These are phyloP conservation scores for Ctenodactylus gundi DNA, from an alignment of 2,113 vertebrate genomes.

Conservation along the genomic window DNA sequence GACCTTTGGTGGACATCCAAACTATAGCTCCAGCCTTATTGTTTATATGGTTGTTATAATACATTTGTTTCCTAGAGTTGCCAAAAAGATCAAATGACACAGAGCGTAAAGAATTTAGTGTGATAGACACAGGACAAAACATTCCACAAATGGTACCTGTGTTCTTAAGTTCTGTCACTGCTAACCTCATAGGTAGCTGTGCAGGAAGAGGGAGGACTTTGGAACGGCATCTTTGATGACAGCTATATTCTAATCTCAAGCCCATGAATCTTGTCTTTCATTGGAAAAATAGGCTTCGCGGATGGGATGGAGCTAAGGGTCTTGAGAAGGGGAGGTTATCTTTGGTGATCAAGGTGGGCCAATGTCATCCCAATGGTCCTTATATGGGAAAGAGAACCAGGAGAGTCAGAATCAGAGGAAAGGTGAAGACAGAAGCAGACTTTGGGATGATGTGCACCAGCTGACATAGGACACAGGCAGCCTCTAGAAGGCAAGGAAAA, in stretches of 20 bases:
- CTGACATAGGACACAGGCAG: not conserved
- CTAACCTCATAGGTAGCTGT: not conserved
- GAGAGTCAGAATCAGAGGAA: not conserved
- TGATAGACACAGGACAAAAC: not conserved
- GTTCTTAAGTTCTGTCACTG: not conserved
- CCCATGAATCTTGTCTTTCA: not conserved
- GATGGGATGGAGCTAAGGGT: not conserved
- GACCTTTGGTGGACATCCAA: not conserved
- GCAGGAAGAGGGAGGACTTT: not conserved
- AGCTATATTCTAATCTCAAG: not conserved
- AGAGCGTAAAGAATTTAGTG: not conserved
- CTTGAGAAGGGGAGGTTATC: not conserved
- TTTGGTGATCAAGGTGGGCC: not conserved
- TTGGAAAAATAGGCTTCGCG: not conserved
- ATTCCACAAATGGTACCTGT: not conserved
- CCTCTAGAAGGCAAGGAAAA: not conserved
- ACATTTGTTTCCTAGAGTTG: not conserved
- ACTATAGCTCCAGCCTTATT: not conserved
- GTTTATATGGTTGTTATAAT: not conserved
- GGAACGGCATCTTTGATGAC: not conserved
- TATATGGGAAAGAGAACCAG: not conserved
- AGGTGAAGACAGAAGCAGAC: not conserved
- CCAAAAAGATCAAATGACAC: not conserved
- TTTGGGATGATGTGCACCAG: accelerated
- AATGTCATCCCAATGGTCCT: not conserved